phyloP scores from a whole-genome alignment of 2,888 invertebrate species.

The Heteropelma amictum region DNA sequence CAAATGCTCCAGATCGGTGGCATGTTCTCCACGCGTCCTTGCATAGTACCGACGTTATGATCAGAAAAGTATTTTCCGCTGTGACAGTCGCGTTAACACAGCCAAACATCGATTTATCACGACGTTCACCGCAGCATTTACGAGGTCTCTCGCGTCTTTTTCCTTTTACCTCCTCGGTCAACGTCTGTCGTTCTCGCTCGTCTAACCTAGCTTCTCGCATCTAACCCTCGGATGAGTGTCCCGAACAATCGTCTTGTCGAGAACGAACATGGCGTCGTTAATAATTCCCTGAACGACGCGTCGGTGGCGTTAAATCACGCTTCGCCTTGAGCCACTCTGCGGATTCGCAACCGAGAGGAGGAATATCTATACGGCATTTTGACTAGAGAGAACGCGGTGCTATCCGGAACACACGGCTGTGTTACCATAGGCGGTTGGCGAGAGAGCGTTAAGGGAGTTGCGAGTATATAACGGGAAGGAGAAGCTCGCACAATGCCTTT shows the following conservation, averaged over 20 bases:
- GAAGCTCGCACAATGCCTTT: constrained; percentile 48
- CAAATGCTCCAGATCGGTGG: too few species aligned
- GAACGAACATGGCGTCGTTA: constrained; percentile 62
- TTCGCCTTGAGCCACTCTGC: constrained; percentile 59
- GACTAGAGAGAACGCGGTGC: constrained; percentile 15
- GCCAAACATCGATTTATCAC: constrained; percentile 55
- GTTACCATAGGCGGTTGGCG: constrained; percentile 30
- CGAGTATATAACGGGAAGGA: constrained; percentile 18
- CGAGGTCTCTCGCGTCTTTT: constrained; percentile 35
- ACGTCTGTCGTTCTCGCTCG: background rate
- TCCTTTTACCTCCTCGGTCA: constrained; percentile 25
- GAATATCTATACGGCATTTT: background rate
- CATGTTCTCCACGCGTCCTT: background rate
- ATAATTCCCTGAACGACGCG: constrained; percentile 63
- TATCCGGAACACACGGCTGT: constrained; percentile 13
- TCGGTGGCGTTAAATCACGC: constrained; percentile 64
- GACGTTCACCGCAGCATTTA: constrained; percentile 34
- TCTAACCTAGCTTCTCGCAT: constrained; percentile 1
- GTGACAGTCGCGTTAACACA: constrained; percentile 42
- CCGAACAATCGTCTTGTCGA: constrained; percentile 53
- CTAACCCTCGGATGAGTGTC: constrained; percentile 34
- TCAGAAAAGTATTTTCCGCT: constrained; percentile 28
- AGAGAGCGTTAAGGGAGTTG: constrained; percentile 20
- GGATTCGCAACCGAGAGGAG: constrained; percentile 22
- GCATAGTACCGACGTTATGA: background rate